Evolutionary conservation across 2,113 vertebrate species (phyloP).

Genomic region (Nyctibius bracteatus): DNA sequence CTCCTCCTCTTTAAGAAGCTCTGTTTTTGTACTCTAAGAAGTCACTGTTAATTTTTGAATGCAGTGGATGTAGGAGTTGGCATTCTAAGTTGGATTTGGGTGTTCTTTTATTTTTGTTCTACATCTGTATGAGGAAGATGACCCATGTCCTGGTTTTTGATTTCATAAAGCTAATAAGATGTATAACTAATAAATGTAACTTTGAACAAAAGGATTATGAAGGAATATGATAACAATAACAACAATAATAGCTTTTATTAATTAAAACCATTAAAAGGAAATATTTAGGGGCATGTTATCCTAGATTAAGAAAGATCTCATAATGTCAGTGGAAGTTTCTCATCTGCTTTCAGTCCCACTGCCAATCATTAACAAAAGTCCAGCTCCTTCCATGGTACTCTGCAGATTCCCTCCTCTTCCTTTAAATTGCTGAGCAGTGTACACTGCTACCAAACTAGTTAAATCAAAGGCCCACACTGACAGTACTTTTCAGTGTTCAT

Average conservation of each 20-base stretch:
- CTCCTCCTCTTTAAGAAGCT: neutral
- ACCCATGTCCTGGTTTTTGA: neutral
- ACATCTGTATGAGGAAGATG: neutral
- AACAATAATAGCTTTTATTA: neutral
- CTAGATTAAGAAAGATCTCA: neutral
- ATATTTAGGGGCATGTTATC: neutral
- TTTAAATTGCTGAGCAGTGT: neutral
- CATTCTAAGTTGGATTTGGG: neutral
- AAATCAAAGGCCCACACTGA: neutral
- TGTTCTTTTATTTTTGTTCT: neutral
- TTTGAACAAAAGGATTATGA: neutral
- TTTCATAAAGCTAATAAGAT: neutral
- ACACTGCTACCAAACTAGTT: neutral
- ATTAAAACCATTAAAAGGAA: neutral
- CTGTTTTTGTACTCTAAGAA: neutral
- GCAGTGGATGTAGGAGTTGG: neutral
- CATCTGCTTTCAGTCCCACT: neutral
- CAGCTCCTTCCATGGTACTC: neutral
- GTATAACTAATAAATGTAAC: neutral
- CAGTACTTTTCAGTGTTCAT: neutral
- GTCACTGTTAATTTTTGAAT: neutral
- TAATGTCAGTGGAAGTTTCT: neutral
- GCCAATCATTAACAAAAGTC: neutral
- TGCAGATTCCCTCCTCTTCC: neutral
- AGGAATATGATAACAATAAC: neutral